Evolutionary conservation across 2,888 invertebrate genomes (phyloP).

Genomic region (Protophormia terraenovae): DNA sequence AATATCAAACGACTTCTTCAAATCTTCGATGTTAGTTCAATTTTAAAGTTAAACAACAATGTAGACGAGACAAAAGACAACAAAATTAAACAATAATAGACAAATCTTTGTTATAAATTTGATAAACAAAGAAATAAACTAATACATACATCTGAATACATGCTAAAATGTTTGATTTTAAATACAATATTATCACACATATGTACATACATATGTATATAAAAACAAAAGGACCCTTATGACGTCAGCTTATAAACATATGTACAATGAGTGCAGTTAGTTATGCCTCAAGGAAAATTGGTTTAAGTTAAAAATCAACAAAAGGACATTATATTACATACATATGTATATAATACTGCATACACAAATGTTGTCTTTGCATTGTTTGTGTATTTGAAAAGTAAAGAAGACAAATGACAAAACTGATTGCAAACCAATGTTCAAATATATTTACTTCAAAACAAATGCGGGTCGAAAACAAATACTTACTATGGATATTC

Average conservation of each 20-base stretch:
- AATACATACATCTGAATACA: background rate
- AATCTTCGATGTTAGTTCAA: constrained; percentile 8
- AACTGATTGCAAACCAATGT: constrained; percentile 63
- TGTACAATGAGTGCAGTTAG: constrained; percentile 35
- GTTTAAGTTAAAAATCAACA: constrained; percentile 69
- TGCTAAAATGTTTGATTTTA: background rate
- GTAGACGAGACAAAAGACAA: constrained; percentile 21
- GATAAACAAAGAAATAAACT: constrained; percentile 28
- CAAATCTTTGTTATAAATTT: constrained; percentile 38
- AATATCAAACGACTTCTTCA: constrained; percentile 1
- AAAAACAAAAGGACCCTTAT: constrained; percentile 56
- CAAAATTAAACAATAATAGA: constrained; percentile 46
- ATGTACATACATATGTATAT: background rate
- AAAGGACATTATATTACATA: constrained; percentile 59
- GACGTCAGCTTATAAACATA: constrained; percentile 56
- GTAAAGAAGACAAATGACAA: constrained; percentile 63
- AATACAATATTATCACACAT: background rate
- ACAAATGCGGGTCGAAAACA: constrained; percentile 54
- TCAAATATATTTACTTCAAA: constrained; percentile 63
- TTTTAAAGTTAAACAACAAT: background rate
- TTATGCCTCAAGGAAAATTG: constrained; percentile 64
- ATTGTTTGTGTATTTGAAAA: constrained; percentile 42
- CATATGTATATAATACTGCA: background rate
- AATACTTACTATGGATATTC: no score
- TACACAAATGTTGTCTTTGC: constrained; percentile 35